Percentiles rank a stretch among this genome's conserved stretches.
These are phyloP conservation scores for Microtus richardsoni DNA, from an alignment of 2,113 vertebrate species.

Conservation along the genomic window DNA sequence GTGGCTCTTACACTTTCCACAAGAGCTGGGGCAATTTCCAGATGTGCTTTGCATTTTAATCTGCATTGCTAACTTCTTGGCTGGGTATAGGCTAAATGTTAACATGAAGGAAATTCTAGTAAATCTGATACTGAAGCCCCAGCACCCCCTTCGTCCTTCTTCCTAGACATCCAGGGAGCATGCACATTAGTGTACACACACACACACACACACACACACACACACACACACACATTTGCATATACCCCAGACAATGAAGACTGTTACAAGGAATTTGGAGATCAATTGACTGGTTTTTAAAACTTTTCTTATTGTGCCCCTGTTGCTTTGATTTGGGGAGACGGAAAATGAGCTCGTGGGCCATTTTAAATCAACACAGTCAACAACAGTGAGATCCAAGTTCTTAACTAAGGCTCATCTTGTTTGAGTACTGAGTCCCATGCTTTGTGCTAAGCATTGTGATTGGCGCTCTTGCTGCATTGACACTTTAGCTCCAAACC, in stretches of 20 bases:
- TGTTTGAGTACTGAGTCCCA: not conserved
- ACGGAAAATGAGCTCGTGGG: not conserved
- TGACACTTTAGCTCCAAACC: not conserved
- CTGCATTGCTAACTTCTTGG: not conserved
- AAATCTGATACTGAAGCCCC: not conserved
- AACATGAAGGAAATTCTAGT: conserved; percentile 38
- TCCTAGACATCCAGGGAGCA: not conserved
- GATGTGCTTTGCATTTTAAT: conserved; percentile 47
- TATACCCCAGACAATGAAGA: not conserved
- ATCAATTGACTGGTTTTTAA: not conserved
- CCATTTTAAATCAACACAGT: not conserved
- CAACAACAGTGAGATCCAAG: not conserved
- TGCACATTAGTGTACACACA: not conserved
- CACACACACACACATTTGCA: not conserved
- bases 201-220: not conserved
- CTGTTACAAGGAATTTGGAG: not conserved
- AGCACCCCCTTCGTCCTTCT: not conserved
- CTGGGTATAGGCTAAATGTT: not conserved
- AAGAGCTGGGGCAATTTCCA: not conserved
- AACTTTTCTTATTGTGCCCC: conserved; percentile 2
- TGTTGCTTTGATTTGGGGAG: not conserved
- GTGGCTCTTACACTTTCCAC: conserved; percentile 30
- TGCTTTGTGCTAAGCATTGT: not conserved
- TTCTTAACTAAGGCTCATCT: too few relatives aligned
- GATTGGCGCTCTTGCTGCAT: not conserved